A percentile compares a stretch with the other conserved stretches of the same genome.
phyloP scores from a whole-genome alignment of 2,797 vertebrate species.

The Allobates femoralis region DNA sequence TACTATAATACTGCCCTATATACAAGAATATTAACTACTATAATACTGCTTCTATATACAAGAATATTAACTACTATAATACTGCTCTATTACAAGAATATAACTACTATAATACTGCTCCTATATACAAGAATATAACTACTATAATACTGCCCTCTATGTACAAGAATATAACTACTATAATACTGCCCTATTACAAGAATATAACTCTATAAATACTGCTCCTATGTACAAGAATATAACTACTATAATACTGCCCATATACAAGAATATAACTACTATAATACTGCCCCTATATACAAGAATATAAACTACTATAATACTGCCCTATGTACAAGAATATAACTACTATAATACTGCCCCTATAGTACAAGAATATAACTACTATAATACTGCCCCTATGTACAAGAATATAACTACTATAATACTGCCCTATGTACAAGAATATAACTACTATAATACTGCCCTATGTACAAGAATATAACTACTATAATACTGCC shows the following conservation, averaged over 20 bases:
- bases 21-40: slow-evolving; percentile 11
- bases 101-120: not conserved
- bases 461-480: not conserved
- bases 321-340: not conserved
- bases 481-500: not conserved
- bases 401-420: slow-evolving; percentile 10
- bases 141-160: too few species aligned
- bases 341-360: slow-evolving; percentile 25
- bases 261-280: not conserved
- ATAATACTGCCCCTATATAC: slow-evolving; percentile 5
- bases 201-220: slow-evolving; percentile 13
- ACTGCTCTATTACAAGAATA: not conserved
- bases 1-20: slow-evolving; percentile 4
- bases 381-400: slow-evolving; percentile 11
- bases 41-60: not conserved
- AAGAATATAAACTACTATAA: slow-evolving; percentile 8
- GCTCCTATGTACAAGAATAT: slow-evolving; percentile 1
- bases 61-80: too few species aligned
- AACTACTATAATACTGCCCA: not conserved
- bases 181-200: not conserved
- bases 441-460: not conserved
- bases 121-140: not conserved
- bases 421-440: slow-evolving; percentile 7
- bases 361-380: slow-evolving; percentile 13
- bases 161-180: slow-evolving; percentile 1